Evolutionary conservation across 2,888 invertebrate genomes (phyloP).

Genomic region (Cosmia trapezina): DNA sequence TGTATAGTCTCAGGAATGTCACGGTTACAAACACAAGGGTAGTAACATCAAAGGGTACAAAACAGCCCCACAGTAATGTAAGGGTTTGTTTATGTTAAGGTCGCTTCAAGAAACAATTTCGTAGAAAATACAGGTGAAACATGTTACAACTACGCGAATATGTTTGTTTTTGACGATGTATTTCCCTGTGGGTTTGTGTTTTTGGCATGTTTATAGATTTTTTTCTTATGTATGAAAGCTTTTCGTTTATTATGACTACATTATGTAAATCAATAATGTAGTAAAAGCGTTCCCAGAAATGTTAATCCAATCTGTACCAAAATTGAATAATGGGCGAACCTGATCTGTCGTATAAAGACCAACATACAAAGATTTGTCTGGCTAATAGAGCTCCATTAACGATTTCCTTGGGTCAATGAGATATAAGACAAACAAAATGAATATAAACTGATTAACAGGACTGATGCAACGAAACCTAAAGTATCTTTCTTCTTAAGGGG

Average conservation of each 20-base stretch:
- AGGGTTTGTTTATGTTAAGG: slow-evolving; percentile 49
- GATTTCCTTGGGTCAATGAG: slow-evolving; percentile 27
- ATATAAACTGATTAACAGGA: slow-evolving; percentile 20
- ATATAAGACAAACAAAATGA: slow-evolving; percentile 31
- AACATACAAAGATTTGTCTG: slow-evolving; percentile 3
- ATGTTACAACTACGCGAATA: slow-evolving; percentile 18
- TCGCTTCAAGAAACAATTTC: slow-evolving; percentile 5
- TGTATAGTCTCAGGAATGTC: slow-evolving; percentile 48
- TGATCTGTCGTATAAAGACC: slow-evolving; percentile 7
- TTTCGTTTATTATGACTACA: slow-evolving; percentile 26
- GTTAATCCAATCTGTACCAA: slow-evolving; percentile 4
- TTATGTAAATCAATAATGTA: slow-evolving; percentile 14
- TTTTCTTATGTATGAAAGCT: slow-evolving; percentile 13
- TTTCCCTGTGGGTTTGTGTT: slow-evolving; percentile 42
- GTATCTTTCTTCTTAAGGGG: too few relatives aligned
- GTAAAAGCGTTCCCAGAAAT: slow-evolving; percentile 10
- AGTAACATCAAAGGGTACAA: slow-evolving; percentile 44
- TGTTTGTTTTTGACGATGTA: slow-evolving; percentile 22
- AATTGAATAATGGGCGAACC: slow-evolving; percentile 23
- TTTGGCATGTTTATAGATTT: slow-evolving; percentile 15
- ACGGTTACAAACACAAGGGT: slow-evolving; percentile 27
- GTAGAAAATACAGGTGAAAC: slow-evolving; percentile 36
- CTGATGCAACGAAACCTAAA: slow-evolving; percentile 36
- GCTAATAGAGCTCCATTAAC: not conserved
- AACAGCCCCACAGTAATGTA: slow-evolving; percentile 40